Base-by-base conservation (phyloP, 2,888 invertebrate genomes). In the Rhopalosiphum nymphaeae region DNA sequence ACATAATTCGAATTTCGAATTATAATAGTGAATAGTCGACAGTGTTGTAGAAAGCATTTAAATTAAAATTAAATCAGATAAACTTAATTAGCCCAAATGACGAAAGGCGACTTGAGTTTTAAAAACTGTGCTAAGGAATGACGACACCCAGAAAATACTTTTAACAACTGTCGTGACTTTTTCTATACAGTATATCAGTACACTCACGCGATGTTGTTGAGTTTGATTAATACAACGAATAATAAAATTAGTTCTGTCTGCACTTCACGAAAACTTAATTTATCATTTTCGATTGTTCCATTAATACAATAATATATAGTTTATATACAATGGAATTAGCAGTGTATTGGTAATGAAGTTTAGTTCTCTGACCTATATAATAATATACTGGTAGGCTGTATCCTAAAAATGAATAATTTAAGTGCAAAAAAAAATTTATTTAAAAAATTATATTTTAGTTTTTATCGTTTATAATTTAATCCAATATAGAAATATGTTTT, bases 31-130 rank as follows among this genome's bases (percentile, higher is more conserved):
- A 67, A 36, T 36, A 9, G 21, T 78, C 0, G 21, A 89, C n/a
- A 36, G 78, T 78, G 91, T 91, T 84, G 42, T n/a, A 11, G 56
- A 91, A 87, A 67, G 21, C 49, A 85, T 84, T 91, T 56, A 84
- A 53, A 84, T 84, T 92, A 87, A 49, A 88, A 53, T 0, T 11
- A 67, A 92, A 92, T 92, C 92, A 88, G 92, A 88, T 92, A 92
- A 91, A 88, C 29, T 49, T 21, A 87, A 92, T 92, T 46, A 91
- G 46, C 46, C 46, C 49, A 36, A 92, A 92, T 36, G 92, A 92
- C 87, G n/a, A 78, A 86, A 53, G 36, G 16, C 16, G 56, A 86
- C 56, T 44, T 13, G 16, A 56, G 44, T 85, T 86, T 91, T 91
- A n/a, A 36, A 44, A 90, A 91, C 9, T 1, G 10, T 16, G 21